Evolutionary conservation across 2,797 vertebrate species (phyloP), one percentile per base, ranked within the genome.

Genomic region (Pseudochirops corinnae): DNA sequence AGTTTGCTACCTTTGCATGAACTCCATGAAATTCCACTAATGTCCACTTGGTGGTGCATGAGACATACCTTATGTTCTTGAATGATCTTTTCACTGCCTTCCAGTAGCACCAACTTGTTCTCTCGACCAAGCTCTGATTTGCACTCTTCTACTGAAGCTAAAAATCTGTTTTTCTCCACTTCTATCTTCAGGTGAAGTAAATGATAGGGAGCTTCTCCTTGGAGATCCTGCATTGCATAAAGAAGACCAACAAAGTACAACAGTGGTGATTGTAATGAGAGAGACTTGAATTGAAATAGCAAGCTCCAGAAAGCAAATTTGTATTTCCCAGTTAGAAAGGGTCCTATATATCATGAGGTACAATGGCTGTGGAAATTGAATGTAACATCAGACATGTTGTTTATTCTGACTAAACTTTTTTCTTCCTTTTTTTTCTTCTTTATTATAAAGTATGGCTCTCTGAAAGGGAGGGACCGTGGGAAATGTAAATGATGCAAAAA

Each of bases 121-220:
- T 99, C 99, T 57, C 99, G 98, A 95, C 98, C 99, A 97, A 99
- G 96, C 98, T 99, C 99, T 0, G 98, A 96, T 98, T 99, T 99
- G 97, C 99, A 99, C 58, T 99, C 99, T 98, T 99, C 99, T 94
- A 99, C 97, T 10, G 98, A 99, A 56, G 96, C 95, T 96, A 98
- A 97, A 96, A 99, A 98, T 97, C 99, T 99, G 96, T 98, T 99
- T 95, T 98, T 99, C 98, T 99, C 99, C 92, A 99, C 98, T 94
- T 99, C 99, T 96, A 99, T 99, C 98, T 99, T 99, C 94, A 99
- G 98, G 96, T 99, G 99, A 91, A 99, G 98, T 96, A 99, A 98
- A 98, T 99, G 99, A 98, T 99, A 99, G 0, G 99, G 99, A 2
- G 99, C 99, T 94, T 99, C 99, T 56, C 99, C 99, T 98, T 99